Percentiles rank a stretch among this genome's conserved stretches.
Conservation (phyloP, 2,113 vertebrate species). For the Pelusios castaneus region DNA sequence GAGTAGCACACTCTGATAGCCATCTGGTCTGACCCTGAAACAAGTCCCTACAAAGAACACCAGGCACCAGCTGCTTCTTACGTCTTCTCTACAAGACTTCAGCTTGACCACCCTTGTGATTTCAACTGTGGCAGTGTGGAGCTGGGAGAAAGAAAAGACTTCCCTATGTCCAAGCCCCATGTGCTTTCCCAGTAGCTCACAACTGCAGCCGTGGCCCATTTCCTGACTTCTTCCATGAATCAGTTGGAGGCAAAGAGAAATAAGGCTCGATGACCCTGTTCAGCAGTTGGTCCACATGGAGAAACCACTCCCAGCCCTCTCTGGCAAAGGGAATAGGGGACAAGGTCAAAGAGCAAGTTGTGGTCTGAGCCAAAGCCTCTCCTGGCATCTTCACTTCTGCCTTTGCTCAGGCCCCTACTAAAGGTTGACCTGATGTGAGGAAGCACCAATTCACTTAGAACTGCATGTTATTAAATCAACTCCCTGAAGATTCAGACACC, state of each 20-base stretch:
- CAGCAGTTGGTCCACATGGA: background rate
- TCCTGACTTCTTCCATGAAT: background rate
- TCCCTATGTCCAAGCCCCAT: background rate
- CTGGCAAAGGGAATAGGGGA: background rate
- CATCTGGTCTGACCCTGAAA: too few species aligned
- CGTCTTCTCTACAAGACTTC: background rate
- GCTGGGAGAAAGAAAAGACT: background rate
- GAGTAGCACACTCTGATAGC: too few species aligned
- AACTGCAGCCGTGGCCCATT: rapidly evolving
- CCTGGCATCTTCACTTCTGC: background rate
- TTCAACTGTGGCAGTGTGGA: background rate
- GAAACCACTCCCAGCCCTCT: background rate
- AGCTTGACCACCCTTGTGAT: background rate
- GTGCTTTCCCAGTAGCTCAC: background rate
- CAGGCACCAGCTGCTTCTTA: background rate
- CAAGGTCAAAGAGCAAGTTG: background rate
- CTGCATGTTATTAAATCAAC: background rate
- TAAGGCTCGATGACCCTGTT: background rate
- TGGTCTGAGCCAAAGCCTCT: background rate
- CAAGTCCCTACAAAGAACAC: background rate
- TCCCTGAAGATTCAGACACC: background rate
- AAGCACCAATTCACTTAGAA: background rate
- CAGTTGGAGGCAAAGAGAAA: background rate
- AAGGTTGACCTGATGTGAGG: background rate
- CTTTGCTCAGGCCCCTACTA: background rate